Evolutionary conservation across 2,797 vertebrate genomes (phyloP).

Genomic region (Rhynchotus rufescens): DNA sequence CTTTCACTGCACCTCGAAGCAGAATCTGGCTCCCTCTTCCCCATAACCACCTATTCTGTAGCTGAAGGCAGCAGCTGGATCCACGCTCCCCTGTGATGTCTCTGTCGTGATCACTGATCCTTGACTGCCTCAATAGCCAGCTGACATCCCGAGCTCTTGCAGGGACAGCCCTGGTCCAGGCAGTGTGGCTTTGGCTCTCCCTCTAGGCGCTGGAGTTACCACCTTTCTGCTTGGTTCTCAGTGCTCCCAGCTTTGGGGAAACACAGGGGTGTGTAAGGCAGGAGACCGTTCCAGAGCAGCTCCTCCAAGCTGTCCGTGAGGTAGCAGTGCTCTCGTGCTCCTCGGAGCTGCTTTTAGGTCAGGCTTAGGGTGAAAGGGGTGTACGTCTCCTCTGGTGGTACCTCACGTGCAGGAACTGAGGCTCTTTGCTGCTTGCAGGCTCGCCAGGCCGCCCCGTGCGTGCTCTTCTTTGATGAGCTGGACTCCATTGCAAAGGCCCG

Average conservation of each 20-base stretch:
- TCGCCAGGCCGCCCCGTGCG: slow-evolving; percentile 95
- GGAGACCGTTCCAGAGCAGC: background rate
- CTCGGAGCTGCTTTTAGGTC: background rate
- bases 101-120: background rate
- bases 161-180: background rate
- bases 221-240: background rate
- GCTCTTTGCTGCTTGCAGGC: slow-evolving; percentile 78
- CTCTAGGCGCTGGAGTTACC: background rate
- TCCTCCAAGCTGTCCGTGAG: background rate
- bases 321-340: background rate
- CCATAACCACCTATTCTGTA: accelerated
- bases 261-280: background rate
- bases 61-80: accelerated
- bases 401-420: background rate
- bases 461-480: slow-evolving; percentile 96
- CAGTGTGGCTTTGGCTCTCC: background rate
- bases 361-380: accelerated
- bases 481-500: slow-evolving; percentile 98
- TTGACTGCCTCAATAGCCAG: background rate
- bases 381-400: accelerated
- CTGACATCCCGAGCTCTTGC: background rate
- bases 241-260: background rate
- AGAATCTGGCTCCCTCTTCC: background rate
- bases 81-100: accelerated
- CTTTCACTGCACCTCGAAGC: background rate